Evolutionary conservation across 2,888 invertebrate species (phyloP), one percentile per base, ranked within the genome.

Genomic region (Xestia rhomboidea): DNA sequence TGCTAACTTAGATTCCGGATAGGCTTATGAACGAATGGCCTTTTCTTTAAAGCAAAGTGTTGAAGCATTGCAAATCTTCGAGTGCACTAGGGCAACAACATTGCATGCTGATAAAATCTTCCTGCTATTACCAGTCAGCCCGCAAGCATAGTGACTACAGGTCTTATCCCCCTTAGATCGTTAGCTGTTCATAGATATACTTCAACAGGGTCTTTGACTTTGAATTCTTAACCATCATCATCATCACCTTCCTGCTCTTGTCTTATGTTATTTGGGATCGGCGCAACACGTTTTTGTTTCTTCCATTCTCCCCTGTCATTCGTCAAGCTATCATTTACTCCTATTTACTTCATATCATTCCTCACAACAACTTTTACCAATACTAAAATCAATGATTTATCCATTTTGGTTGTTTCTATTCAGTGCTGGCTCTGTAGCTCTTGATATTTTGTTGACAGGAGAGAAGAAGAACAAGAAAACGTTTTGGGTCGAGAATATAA

Each of bases 61-160:
- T 68, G 24, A 54, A 30, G 15, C 5, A 57, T 82, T 84, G 67
- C 84, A 72, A 76, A 83, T 81, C 51, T 41, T 63, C 21, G 68
- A 69, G 54, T 72, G 46, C 34, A 76, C 46, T 71, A 68, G 63
- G 57, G 74, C 81, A 81, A n/a, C 71, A 62, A 68, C 68, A 44
- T 71, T 54, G 76, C 34, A 13, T 27, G 3, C 68, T 63, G 82
- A 85, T 83, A 85, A 76, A 69, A 81, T 83, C 82, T 81, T 54
- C 68, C 49, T 34, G 71, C 27, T 51, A 71, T 85, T 76, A 81
- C 60, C 44, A 70, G 76, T 69, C 63, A 21, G 68, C 46, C 46
- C 49, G 76, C 75, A 68, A 71, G 71, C 71, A 79, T 81, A 8
- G 51, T 84, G 69, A 67, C 49, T 79, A 57, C 11, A 24, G 27